Evolutionary conservation across 2,888 invertebrate species (phyloP), one percentile per base, ranked within the genome.

Genomic region (Meteorus cinctellus): DNA sequence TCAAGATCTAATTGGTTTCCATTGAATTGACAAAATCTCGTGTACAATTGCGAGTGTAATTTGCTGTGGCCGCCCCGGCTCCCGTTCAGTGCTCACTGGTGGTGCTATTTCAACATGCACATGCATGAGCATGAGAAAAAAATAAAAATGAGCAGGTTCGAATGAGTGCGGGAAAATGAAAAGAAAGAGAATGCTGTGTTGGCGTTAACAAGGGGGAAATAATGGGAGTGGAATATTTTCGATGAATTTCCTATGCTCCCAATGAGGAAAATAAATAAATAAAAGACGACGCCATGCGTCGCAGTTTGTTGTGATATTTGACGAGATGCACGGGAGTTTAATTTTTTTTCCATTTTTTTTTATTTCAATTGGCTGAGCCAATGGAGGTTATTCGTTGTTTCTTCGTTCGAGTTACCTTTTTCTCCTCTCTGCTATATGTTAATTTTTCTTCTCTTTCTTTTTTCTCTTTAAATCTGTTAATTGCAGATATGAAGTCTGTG

Each of bases 271-370:
- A n/a, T 51, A n/a, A 51, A 51, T 19, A 24, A 19, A 66, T 36
- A 45, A 29, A 41, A 68, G 68, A 51, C 68, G 45, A 45, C 66
- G 68, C 41, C 31, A 72, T 70, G 63, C 65, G 78, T 81, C 81
- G 82, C 81, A 83, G 84, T 84, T 84, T 86, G 82, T 86, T 86
- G 86, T 87, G 86, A 87, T 87, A 87, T 87, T 85, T 83, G 82
- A 84, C 81, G 84, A 84, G 81, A 81, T 85, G 81, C 81, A 81
- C 78, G 77, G 80, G 79, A 81, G 80, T 84, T 84, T 67, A 82
- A 68, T 77, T 73, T 71, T 74, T 29, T 77, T 69, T 62, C 65
- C 60, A 65, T 79, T 75, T 65, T 24, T 27, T 72, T 36, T 45
- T 36, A 77, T 74, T 59, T 60, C 69, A 76, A 79, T 85, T 86